A percentile compares a stretch with the other conserved stretches of the same genome.
These are phyloP conservation scores for Eupithecia centaureata DNA, from an alignment of 2,888 invertebrate species.

Conservation along the genomic window DNA sequence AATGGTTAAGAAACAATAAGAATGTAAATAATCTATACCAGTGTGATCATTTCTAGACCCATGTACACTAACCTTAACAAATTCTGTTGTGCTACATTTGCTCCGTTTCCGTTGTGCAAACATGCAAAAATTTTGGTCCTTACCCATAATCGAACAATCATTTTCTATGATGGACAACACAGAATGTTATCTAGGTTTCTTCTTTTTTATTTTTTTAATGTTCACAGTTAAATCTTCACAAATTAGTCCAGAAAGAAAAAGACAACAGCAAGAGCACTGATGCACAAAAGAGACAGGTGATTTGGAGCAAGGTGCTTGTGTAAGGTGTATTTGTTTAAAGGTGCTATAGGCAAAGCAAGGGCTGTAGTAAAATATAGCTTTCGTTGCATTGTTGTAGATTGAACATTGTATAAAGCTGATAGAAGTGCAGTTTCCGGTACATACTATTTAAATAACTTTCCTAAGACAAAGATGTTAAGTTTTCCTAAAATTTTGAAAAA, in stretches of 20 bases:
- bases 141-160: background rate
- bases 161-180: background rate
- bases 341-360: slow-evolving; percentile 5
- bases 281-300: slow-evolving; percentile 61
- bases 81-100: too few relatives aligned
- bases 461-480: too few relatives aligned
- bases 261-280: slow-evolving; percentile 45
- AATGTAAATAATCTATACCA: too few relatives aligned
- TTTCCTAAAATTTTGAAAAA: too few relatives aligned
- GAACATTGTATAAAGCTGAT: slow-evolving; percentile 12
- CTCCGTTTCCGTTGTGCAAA: too few relatives aligned
- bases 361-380: slow-evolving; percentile 53
- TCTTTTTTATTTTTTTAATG: background rate
- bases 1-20: too few relatives aligned
- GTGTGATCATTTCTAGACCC: too few relatives aligned
- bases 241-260: slow-evolving; percentile 42
- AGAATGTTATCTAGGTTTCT: background rate
- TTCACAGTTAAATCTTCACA: background rate
- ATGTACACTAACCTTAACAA: too few relatives aligned
- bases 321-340: slow-evolving; percentile 81
- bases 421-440: background rate
- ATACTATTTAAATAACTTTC: too few relatives aligned
- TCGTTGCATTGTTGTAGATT: slow-evolving; percentile 24
- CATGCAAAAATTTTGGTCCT: too few relatives aligned
- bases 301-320: slow-evolving; percentile 79